These are phyloP conservation scores for Dendrocopos noguchii DNA, from an alignment of 2,113 vertebrate genomes.

Conservation along the genomic window DNA sequence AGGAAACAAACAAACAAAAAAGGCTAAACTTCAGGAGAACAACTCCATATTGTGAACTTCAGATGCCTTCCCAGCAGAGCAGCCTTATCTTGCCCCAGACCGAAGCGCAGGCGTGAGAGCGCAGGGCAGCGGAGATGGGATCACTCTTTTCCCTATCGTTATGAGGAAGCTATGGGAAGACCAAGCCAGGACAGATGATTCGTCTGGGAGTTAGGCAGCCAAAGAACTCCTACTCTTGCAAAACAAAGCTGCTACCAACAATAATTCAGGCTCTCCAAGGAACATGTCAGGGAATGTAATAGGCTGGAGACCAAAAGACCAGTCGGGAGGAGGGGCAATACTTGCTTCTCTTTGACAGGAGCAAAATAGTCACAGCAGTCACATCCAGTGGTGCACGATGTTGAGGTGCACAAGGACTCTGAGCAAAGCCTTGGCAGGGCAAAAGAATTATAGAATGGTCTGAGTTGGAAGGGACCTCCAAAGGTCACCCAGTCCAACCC, in stretches of 20 bases:
- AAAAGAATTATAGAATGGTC: neutral
- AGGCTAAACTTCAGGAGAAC: neutral
- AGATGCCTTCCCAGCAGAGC: neutral
- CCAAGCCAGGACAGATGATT: conserved; percentile 32
- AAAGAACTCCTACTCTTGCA: conserved; percentile 22
- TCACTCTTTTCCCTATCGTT: conserved; percentile 8
- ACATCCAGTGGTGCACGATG: accelerated
- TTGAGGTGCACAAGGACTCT: neutral
- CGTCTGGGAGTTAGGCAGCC: conserved; percentile 15
- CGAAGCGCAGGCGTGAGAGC: neutral
- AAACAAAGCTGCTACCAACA: conserved; percentile 50
- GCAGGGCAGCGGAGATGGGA: neutral
- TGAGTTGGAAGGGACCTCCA: no score
- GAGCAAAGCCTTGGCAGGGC: neutral
- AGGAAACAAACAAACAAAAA: neutral
- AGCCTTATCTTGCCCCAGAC: neutral
- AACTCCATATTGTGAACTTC: neutral
- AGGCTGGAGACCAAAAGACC: neutral
- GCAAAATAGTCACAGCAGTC: neutral
- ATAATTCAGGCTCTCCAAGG: conserved; percentile 24
- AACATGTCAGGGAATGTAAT: neutral
- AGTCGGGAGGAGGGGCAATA: neutral
- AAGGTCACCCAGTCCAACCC: no score
- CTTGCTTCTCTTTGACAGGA: neutral
- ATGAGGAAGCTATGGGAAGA: neutral